Evolutionary conservation across 1,140 invertebrate genomes (phyloP), one percentile per base, ranked within the genome.

Genomic region (Mactra quadrangularis): DNA sequence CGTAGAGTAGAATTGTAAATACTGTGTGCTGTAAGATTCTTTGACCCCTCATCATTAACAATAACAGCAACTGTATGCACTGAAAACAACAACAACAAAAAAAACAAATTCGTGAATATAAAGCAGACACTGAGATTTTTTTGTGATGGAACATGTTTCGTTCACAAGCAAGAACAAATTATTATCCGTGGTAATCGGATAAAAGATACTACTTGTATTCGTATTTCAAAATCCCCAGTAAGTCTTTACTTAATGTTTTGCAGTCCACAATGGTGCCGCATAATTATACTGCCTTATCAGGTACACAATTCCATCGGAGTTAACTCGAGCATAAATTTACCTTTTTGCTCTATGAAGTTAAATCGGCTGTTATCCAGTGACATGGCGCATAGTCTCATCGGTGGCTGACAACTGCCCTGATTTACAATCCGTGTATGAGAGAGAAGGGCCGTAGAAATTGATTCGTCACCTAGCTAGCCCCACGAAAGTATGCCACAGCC

Each of bases 41-140:
- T 84, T 2, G 88, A 89, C 0, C 85, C 87, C 55, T 86, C 85
- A 38, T 89, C 88, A 68, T 89, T 89, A 0, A 79, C 82, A 25
- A 89, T 64, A 3, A 88, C 75, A 17, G 87, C 82, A 25, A 89
- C 84, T 25, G 84, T 75, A 15, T 76, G 71, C n/a, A 70, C 88
- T 89, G 77, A 55, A 86, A 86, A 41, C 15, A 41, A 7, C 15
- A 15, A 41, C 38, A 41, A 50, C 9, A 29, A 38, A 45, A 41
- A 19, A 70, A 1, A 3, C 19, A 66, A 13, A 3, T 33, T 31
- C 7, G 3, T 47, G 45, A 7, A 47, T 11, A 7, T 47, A 11
- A 7, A 47, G 7, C 7, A 11, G 7, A 19, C 7, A 11, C 7
- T 11, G 45, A 11, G 45, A 47, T 19, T 7, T 47, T 47, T 47